These are phyloP conservation scores for Campopleginae sp. DNA, from an alignment of 2,888 invertebrate genomes.

Conservation along the genomic window DNA sequence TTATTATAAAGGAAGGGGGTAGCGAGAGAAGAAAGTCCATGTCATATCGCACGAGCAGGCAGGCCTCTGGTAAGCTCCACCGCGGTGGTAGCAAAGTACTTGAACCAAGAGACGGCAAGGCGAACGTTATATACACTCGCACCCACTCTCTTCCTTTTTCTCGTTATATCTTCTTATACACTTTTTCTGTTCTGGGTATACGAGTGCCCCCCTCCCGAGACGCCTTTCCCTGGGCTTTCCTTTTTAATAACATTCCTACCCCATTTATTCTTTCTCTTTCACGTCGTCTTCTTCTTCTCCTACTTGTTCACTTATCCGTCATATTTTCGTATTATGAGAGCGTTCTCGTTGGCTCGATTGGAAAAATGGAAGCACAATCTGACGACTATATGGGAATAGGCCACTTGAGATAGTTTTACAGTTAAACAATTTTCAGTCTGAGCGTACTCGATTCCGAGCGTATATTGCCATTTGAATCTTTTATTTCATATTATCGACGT, in stretches of 20 bases:
- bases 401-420: constrained; percentile 16
- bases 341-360: constrained; percentile 41
- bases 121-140: constrained; percentile 40
- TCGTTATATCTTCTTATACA: constrained; percentile 34
- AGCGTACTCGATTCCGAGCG: neutral
- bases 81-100: constrained; percentile 53
- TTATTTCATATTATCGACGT: constrained; percentile 4
- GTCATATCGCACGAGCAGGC: constrained; percentile 29
- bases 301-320: constrained; percentile 31
- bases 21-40: constrained; percentile 4
- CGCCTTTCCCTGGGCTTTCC: constrained; percentile 45
- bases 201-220: constrained; percentile 33
- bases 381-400: neutral
- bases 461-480: constrained; percentile 37
- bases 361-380: constrained; percentile 22
- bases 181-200: constrained; percentile 32
- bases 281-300: neutral
- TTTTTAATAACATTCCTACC: constrained; percentile 48
- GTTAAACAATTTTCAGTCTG: constrained; percentile 10
- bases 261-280: constrained; percentile 16
- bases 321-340: constrained; percentile 17
- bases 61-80: constrained; percentile 32
- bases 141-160: constrained; percentile 30
- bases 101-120: constrained; percentile 42
- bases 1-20: constrained; percentile 13